Conservation (phyloP, 2,113 vertebrate species). For the Daboia siamensis region DNA sequence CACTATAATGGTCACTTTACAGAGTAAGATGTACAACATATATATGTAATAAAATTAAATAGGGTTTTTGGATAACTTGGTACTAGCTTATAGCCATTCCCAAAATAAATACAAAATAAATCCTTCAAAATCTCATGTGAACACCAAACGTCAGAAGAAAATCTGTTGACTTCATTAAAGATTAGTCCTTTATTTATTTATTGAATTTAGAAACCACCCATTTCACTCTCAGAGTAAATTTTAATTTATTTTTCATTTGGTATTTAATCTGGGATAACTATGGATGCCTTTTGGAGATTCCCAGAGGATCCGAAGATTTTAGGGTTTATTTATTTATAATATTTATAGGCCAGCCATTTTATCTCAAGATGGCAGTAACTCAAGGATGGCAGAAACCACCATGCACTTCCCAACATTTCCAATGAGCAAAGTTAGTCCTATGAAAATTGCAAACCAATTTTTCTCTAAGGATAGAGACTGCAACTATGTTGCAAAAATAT, state of each 20-base stretch:
- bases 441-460: background rate
- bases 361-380: background rate
- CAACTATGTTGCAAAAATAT: background rate
- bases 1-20: too few species aligned
- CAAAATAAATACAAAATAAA: background rate
- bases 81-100: background rate
- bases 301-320: background rate
- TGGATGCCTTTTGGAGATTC: background rate
- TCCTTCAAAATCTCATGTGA: background rate
- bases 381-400: background rate
- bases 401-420: background rate
- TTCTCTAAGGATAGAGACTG: constrained; percentile 3
- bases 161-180: background rate
- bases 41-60: background rate
- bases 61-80: background rate
- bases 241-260: background rate
- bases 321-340: background rate
- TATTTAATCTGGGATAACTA: background rate
- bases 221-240: background rate
- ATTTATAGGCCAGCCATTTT: background rate
- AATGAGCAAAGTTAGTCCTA: constrained; percentile 12
- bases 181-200: background rate
- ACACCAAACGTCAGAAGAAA: background rate
- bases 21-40: too few species aligned
- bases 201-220: background rate